A percentile compares a stretch with the other conserved stretches of the same genome.
Conservation (phyloP, 1,140 invertebrate genomes). For the Armadillidium nasatum region DNA sequence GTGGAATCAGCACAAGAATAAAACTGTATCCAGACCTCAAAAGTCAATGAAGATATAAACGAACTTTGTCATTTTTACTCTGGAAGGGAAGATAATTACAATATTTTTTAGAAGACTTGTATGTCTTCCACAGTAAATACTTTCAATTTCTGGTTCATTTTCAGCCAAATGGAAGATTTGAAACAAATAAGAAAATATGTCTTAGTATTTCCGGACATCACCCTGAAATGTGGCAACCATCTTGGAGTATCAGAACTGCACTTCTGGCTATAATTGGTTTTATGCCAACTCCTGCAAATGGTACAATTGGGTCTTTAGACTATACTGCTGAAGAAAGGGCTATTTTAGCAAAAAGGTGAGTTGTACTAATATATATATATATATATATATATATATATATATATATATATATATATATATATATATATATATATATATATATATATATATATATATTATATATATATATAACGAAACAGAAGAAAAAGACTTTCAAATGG, state of each 20-base stretch:
- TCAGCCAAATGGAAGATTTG: constrained; percentile 91
- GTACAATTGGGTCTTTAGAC: constrained; percentile 85
- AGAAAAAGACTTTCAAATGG: too few relatives aligned
- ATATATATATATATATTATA: constrained; percentile 22
- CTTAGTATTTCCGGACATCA: constrained; percentile 95
- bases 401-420: constrained; percentile 17
- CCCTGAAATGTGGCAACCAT: constrained; percentile 94
- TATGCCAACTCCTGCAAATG: constrained; percentile 82
- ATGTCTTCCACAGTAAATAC: constrained; percentile 10
- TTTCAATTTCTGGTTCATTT: constrained; percentile 44
- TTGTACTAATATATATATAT: background rate
- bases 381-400: constrained; percentile 1
- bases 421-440: constrained; percentile 19
- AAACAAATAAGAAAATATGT: constrained; percentile 92
- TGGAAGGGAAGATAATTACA: too few relatives aligned
- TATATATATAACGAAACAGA: constrained; percentile 6
- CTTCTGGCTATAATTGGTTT: constrained; percentile 87
- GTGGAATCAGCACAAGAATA: too few relatives aligned
- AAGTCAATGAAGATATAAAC: too few relatives aligned
- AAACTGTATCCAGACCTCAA: too few relatives aligned
- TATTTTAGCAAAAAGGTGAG: constrained; percentile 58
- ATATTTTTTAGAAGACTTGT: too few relatives aligned
- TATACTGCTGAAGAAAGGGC: constrained; percentile 78
- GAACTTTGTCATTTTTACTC: too few relatives aligned
- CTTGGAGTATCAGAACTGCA: constrained; percentile 92